These are phyloP conservation scores for Plumapathes pennacea DNA, from an alignment of 92 coral and sea anemone genomes.

Conservation along the genomic window DNA sequence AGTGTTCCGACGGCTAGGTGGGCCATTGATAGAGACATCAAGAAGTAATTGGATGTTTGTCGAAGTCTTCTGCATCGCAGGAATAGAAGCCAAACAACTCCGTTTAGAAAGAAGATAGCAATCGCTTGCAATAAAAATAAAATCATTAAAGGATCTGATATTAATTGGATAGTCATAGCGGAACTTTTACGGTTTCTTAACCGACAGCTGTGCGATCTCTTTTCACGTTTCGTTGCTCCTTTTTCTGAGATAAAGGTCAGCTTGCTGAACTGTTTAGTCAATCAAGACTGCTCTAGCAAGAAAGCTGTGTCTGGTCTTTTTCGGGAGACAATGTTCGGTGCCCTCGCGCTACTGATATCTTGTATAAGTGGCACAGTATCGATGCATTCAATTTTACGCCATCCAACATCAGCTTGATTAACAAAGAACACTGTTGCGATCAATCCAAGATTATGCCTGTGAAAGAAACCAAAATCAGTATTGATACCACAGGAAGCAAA, in stretches of 20 bases:
- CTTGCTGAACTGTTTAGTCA: too few species aligned
- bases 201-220: too few species aligned
- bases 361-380: conserved; percentile 2
- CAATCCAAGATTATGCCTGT: too few species aligned
- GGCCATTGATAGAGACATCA: conserved; percentile 14
- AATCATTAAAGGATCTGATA: not conserved
- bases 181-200: too few species aligned
- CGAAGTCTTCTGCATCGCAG: conserved; percentile 4
- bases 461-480: too few species aligned
- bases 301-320: not conserved
- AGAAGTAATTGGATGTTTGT: conserved; percentile 12
- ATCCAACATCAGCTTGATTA: not conserved
- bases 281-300: not conserved
- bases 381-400: not conserved
- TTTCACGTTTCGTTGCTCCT: too few species aligned
- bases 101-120: conserved; percentile 7
- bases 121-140: conserved; percentile 1
- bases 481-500: too few species aligned
- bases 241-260: too few species aligned
- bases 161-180: too few species aligned
- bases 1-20: conserved; percentile 14
- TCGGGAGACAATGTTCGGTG: not conserved
- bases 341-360: not conserved
- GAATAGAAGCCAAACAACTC: conserved; percentile 25
- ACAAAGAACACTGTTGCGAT: too few species aligned